Conservation (phyloP, 2,113 vertebrate species). For the Mastomys natalensis region DNA sequence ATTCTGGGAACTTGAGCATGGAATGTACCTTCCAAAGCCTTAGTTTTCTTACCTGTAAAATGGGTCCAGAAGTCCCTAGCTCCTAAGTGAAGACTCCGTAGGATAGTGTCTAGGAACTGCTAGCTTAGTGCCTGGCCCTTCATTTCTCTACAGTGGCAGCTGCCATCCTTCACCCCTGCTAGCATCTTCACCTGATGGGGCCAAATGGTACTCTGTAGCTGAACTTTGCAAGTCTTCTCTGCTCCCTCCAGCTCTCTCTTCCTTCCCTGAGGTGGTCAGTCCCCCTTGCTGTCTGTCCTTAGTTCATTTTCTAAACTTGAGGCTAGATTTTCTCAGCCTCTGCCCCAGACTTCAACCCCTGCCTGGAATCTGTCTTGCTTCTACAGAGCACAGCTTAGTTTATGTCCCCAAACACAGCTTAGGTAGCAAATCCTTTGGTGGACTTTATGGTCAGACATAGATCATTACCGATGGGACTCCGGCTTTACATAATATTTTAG, state of each 20-base stretch:
- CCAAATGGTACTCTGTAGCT: background rate
- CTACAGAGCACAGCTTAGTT: conserved; percentile 69
- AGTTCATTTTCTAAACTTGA: background rate
- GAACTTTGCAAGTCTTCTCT: background rate
- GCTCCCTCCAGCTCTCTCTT: background rate
- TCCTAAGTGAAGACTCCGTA: background rate
- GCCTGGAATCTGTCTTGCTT: conserved; percentile 71
- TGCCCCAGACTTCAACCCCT: background rate
- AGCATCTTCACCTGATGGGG: too few relatives aligned
- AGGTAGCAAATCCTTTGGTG: conserved; percentile 75
- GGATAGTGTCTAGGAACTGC: background rate
- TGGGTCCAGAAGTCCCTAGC: background rate
- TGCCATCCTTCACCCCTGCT: fast-evolving
- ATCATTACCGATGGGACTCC: conserved; percentile 86
- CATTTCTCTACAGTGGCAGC: background rate
- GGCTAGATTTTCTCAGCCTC: background rate
- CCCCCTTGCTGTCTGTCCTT: background rate
- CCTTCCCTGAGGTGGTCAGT: background rate
- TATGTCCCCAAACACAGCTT: conserved; percentile 70
- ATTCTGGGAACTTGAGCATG: background rate
- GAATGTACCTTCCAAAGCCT: background rate
- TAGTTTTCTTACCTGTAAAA: background rate
- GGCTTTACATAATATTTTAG: conserved; percentile 88
- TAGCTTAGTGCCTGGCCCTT: background rate
- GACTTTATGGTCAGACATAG: conserved; percentile 84